Conservation (phyloP, 2,113 vertebrate genomes). For the Bombycilla garrulus region DNA sequence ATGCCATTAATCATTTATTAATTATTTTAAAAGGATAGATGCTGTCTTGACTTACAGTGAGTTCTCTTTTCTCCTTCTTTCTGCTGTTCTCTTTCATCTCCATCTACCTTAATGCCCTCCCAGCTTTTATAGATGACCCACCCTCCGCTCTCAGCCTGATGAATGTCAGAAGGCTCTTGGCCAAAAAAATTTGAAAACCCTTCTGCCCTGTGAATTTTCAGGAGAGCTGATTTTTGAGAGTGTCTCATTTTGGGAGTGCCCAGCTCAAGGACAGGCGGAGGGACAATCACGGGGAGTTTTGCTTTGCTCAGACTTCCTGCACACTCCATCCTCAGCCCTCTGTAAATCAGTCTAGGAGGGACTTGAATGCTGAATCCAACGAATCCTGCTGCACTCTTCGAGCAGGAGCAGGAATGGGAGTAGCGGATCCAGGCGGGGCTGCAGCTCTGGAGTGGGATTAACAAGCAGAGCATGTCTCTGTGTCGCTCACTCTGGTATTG, state of each 20-base stretch:
- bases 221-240: background rate
- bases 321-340: background rate
- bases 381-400: background rate
- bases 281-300: rapidly evolving
- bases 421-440: background rate
- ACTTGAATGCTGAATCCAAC: rapidly evolving
- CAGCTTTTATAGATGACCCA: background rate
- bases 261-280: background rate
- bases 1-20: conserved; percentile 51
- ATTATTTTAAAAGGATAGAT: conserved; percentile 27
- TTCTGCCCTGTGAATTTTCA: background rate
- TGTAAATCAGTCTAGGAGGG: rapidly evolving
- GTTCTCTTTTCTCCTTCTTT: background rate
- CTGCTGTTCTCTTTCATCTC: background rate
- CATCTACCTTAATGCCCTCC: background rate
- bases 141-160: background rate
- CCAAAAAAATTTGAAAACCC: background rate
- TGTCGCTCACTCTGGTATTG: background rate
- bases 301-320: background rate
- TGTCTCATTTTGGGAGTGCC: rapidly evolving
- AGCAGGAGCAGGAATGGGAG: rapidly evolving
- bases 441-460: background rate
- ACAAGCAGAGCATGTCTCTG: conserved; percentile 21
- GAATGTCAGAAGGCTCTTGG: background rate
- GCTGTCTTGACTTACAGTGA: background rate